Percentiles rank a stretch among this genome's conserved stretches.
phyloP scores from a whole-genome alignment of 1,140 invertebrate genomes.

The Proctacanthus coquilletti region DNA sequence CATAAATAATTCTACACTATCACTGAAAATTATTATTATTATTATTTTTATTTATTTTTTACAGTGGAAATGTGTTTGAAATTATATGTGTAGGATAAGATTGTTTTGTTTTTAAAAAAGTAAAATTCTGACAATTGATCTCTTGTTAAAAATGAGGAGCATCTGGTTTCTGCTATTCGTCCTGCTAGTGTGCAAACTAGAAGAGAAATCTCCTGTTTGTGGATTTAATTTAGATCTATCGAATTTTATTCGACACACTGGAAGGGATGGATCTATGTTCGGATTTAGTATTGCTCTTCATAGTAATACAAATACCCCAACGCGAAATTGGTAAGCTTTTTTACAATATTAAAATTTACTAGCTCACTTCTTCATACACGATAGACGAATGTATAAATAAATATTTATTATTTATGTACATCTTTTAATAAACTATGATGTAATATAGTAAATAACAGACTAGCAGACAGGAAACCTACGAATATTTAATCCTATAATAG shows the following conservation, averaged over 20 bases:
- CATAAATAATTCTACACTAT: no score
- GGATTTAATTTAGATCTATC: constrained; percentile 27
- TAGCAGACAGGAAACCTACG: no score
- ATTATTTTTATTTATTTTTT: no score
- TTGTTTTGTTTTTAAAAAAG: no score
- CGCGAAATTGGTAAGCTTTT: constrained; percentile 15
- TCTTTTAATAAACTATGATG: constrained; percentile 11
- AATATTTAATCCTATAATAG: no score
- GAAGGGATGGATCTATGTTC: constrained; percentile 22
- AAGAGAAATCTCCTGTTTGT: not conserved
- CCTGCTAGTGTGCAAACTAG: not conserved
- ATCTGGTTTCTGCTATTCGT: not conserved
- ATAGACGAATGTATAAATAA: constrained; percentile 4
- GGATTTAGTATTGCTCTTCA: constrained; percentile 28
- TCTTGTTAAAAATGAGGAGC: no score
- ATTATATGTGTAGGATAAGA: no score
- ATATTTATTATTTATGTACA: constrained; percentile 10
- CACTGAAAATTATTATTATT: no score
- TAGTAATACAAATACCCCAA: constrained; percentile 13
- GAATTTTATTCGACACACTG: constrained; percentile 22
- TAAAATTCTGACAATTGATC: no score
- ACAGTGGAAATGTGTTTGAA: no score
- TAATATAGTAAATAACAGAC: constrained; percentile 1
- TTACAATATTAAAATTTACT: constrained; percentile 10
- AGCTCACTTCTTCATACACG: constrained; percentile 9